Conservation (phyloP, 35 echinoderm and acorn worm species). For the Chiridota heheva region DNA sequence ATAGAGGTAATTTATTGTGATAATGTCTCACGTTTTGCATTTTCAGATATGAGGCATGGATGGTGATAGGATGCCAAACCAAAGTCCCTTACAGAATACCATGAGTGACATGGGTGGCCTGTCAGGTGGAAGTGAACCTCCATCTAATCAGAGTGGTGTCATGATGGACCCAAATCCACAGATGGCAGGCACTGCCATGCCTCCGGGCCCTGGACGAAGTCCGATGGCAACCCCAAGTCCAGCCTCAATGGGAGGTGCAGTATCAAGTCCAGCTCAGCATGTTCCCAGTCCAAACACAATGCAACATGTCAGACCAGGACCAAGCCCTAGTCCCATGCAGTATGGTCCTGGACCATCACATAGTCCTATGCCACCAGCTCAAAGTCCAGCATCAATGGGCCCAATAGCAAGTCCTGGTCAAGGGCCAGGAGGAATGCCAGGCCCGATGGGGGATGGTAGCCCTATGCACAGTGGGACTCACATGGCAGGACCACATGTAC, state of each 20-base stretch:
- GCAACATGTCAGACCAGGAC: slow-evolving; percentile 55
- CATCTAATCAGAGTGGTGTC: slow-evolving; percentile 38
- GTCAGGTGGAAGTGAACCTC: too few species aligned
- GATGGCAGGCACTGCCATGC: slow-evolving; percentile 41
- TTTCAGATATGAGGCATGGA: too few species aligned
- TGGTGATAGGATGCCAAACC: too few species aligned
- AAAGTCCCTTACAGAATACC: too few species aligned
- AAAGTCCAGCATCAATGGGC: slow-evolving; percentile 38
- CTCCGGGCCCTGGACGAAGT: slow-evolving; percentile 30
- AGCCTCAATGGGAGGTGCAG: slow-evolving; percentile 36
- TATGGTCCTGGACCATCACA: slow-evolving; percentile 47
- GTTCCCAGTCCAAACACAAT: slow-evolving; percentile 63
- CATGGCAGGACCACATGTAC: slow-evolving; percentile 48
- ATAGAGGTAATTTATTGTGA: too few species aligned
- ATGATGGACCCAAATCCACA: slow-evolving; percentile 49
- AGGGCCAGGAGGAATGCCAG: slow-evolving; percentile 34
- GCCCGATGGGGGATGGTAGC: slow-evolving; percentile 37
- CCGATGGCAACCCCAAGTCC: slow-evolving; percentile 54
- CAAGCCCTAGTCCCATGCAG: slow-evolving; percentile 66
- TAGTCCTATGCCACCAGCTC: slow-evolving; percentile 39
- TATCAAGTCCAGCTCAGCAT: slow-evolving; percentile 52
- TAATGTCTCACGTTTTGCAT: too few species aligned
- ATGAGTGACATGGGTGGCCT: too few species aligned
- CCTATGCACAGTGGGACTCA: slow-evolving; percentile 29
- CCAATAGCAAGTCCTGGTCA: slow-evolving; percentile 22